Evolutionary conservation across 2,113 vertebrate species (phyloP), one percentile per base, ranked within the genome.

Genomic region (Prietella phreatophila): DNA sequence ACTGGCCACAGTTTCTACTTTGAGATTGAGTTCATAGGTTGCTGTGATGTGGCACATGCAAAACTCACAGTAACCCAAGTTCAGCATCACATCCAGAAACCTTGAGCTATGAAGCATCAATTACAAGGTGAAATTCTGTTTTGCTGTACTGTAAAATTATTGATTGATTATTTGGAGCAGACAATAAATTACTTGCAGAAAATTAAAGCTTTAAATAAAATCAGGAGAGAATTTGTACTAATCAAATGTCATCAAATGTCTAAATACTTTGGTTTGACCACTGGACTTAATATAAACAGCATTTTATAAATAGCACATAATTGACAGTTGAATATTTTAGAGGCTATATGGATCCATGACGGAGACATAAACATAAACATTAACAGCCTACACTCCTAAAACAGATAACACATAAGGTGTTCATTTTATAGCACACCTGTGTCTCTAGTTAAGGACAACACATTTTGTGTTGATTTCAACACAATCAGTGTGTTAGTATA

Each of bases 251-350:
- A n/a, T n/a, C n/a, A n/a, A n/a, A n/a, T n/a, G n/a, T n/a, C n/a
- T n/a, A n/a, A n/a, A n/a, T n/a, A n/a, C n/a, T n/a, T n/a, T n/a
- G n/a, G n/a, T 56, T 81, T 81, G 30, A 81, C 55, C 15, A 11
- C 13, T 58, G 53, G 7, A 33, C 30, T 36, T 53, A 19, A 69
- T 80, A 69, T 55, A 58, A 80, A 53, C 13, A 50, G 79, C 47
- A n/a, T 67, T 87, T 55, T 81, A 61, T 81, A 58, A 73, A 73
- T 42, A 75, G 65, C 20, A 25, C 53, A 75, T 61, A 58, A 76
- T 60, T 58, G 61, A 60, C 53, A 85, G 15, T 58, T 76, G 27
- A 61, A 85, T 76, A 27, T 61, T 85, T 39, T 56, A 85, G 33
- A 39, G 27, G 22, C 13, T 47, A 61, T 36, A 76, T 27, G 36